Evolutionary conservation across 2,888 invertebrate species (phyloP), one percentile per base, ranked within the genome.

Genomic region (Temnothorax unifasciatus): DNA sequence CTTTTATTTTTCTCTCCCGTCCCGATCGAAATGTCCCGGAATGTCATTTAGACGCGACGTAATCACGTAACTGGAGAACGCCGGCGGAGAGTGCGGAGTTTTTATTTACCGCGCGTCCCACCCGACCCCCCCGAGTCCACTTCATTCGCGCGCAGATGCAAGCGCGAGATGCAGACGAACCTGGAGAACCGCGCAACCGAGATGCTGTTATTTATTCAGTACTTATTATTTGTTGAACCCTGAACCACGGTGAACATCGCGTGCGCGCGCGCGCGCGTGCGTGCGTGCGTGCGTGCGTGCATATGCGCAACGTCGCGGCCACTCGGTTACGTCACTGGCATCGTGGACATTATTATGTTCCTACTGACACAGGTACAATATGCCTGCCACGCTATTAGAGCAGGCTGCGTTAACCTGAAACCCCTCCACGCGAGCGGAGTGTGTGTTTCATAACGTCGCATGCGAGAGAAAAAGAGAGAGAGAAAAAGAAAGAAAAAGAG

Each of bases 151-250:
- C 25, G 8, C 47, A 25, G 8, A 44, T 3, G 21, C 5, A 34
- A 1, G 54, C 5, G 41, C 41, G 59, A 41, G 57, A 57, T 25
- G 59, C 18, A n/a, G 15, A n/a, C 57, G n/a, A 59, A n/a, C 11
- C 18, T n/a, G 73, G 29, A 47, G 38, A 29, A 8, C 21, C 21
- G 21, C 1, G 0, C 8, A 38, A 47, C n/a, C 8, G 74, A 84
- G 54, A 82, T 66, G 79, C 63, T 68, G 73, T 73, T 59, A 75
- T 89, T 88, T 90, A 90, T 89, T 3, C 88, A 86, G 86, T 0
- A n/a, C n/a, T n/a, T n/a, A 91, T 91, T 91, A 91, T 89, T 90
- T 90, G 85, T 82, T 88, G 92, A 91, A 91, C 91, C 89, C 91
- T 92, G 91, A 90, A 91, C 92, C 85, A 68, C 87, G 29, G 57